Evolutionary conservation across 2,113 vertebrate genomes (phyloP).

Genomic region (Rhabdornis inornatus): DNA sequence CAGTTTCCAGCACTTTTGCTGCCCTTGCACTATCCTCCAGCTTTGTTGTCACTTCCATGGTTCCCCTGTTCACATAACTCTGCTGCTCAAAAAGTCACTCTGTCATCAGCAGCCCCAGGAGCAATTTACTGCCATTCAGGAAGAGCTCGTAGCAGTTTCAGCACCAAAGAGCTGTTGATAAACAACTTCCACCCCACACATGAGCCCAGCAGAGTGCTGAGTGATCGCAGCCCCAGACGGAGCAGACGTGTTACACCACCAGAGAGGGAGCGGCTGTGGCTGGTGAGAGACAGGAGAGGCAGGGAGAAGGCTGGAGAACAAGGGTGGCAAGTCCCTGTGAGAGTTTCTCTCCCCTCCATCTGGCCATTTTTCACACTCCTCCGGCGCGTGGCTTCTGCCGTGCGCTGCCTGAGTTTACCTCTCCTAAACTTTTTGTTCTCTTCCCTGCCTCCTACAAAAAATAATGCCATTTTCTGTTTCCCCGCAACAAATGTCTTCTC

Average conservation of each 20-base stretch:
- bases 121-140: neutral
- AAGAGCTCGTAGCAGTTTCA: neutral
- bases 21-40: neutral
- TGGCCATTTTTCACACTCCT: conserved; percentile 35
- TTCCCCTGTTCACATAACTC: neutral
- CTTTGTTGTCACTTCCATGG: neutral
- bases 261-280: neutral
- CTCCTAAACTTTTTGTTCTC: conserved; percentile 29
- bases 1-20: neutral
- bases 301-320: neutral
- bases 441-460: neutral
- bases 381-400: neutral
- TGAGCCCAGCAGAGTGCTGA: neutral
- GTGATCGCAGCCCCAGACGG: neutral
- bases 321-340: neutral
- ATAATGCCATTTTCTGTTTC: neutral
- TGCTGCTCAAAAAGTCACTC: neutral
- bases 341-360: conserved; percentile 18
- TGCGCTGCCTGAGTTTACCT: neutral
- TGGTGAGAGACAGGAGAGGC: conserved; percentile 2
- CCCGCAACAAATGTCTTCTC: neutral
- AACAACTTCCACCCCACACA: neutral
- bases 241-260: neutral
- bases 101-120: neutral
- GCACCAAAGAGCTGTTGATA: conserved; percentile 37